phyloP scores from a whole-genome alignment of 1,140 invertebrate species.

The Drosophila novamexicana region DNA sequence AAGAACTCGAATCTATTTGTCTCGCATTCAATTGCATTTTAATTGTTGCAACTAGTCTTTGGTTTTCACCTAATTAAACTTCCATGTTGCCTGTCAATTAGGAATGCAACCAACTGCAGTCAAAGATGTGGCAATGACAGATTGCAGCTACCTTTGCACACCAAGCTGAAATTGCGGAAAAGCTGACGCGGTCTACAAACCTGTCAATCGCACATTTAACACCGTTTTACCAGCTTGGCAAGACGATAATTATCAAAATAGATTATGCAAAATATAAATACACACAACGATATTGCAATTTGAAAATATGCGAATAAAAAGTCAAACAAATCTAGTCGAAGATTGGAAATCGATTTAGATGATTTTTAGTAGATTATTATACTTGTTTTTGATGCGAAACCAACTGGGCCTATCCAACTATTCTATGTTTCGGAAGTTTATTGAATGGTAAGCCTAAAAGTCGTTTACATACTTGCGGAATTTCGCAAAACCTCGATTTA shows the following conservation, averaged over 20 bases:
- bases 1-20: conserved; percentile 1
- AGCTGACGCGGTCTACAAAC: not conserved
- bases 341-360: no score
- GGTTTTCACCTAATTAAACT: not conserved
- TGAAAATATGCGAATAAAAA: not conserved
- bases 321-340: no score
- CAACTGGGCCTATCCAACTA: no score
- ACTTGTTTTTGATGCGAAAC: no score
- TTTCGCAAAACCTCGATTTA: no score
- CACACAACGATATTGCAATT: not conserved
- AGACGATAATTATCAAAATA: conserved; percentile 19
- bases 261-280: conserved; percentile 18
- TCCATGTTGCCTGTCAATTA: not conserved
- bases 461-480: no score
- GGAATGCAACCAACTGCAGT: not conserved
- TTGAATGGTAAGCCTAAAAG: no score
- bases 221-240: no score
- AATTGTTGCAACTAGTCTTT: conserved; percentile 4
- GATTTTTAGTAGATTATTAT: no score
- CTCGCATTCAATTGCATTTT: conserved; percentile 2
- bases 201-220: conserved; percentile 13
- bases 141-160: not conserved
- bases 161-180: not conserved
- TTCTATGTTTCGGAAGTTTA: no score
- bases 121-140: not conserved